phyloP scores from a whole-genome alignment of 2,888 invertebrate species.

The Aphidoletes aphidimyza region DNA sequence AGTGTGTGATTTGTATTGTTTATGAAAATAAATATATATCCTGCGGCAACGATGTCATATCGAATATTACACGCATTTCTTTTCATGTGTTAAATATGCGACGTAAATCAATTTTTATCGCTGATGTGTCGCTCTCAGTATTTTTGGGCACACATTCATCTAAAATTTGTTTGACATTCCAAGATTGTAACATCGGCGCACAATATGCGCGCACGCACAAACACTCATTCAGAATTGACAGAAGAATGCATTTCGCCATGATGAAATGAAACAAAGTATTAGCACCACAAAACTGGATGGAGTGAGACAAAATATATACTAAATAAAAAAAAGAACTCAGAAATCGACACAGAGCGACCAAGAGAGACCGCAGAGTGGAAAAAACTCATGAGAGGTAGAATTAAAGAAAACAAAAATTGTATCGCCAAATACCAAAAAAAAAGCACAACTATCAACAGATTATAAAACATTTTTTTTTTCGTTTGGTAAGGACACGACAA shows the following conservation, averaged over 20 bases:
- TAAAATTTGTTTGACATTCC: conserved; percentile 54
- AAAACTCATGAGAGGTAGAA: background rate
- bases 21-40: too few relatives aligned
- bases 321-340: too few relatives aligned
- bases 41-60: background rate
- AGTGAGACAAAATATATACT: too few relatives aligned
- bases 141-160: conserved; percentile 47
- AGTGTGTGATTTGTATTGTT: background rate
- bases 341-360: too few relatives aligned
- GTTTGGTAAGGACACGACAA: conserved; percentile 20
- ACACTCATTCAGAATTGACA: conserved; percentile 30
- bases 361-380: too few relatives aligned
- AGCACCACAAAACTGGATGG: background rate
- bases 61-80: conserved; percentile 10
- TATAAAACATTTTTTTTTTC: conserved; percentile 17
- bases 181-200: too few relatives aligned
- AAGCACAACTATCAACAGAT: background rate
- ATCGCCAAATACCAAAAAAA: background rate
- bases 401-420: too few relatives aligned
- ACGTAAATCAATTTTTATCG: conserved; percentile 54
- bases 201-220: too few relatives aligned
- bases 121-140: conserved; percentile 37
- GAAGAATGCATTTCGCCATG: background rate
- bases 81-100: conserved; percentile 29
- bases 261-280: conserved; percentile 14